A percentile compares a stretch with the other conserved stretches of the same genome.
These are phyloP conservation scores for Brachirus orientalis DNA, from an alignment of 2,113 vertebrate genomes.

Conservation along the genomic window DNA sequence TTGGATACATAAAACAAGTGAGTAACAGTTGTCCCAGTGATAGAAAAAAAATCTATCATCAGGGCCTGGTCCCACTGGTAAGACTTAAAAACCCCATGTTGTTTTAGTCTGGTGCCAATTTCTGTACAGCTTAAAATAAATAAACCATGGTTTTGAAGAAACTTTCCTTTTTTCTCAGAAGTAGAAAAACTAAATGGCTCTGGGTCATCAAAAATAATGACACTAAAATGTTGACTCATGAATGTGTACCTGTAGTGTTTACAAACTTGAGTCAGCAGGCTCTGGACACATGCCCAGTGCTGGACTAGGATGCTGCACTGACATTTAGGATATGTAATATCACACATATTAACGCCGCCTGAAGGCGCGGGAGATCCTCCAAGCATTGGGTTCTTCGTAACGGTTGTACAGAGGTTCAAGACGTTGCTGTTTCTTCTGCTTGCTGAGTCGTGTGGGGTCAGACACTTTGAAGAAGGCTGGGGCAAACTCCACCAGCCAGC, in stretches of 20 bases:
- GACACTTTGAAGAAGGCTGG: conserved; percentile 99
- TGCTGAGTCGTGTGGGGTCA: conserved; percentile 97
- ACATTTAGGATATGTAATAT: neutral
- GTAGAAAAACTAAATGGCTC: neutral
- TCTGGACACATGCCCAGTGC: neutral
- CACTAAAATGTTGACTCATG: neutral
- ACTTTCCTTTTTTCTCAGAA: conserved; percentile 8
- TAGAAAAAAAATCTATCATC: conserved; percentile 42
- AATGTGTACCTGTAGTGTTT: neutral
- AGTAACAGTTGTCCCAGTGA: neutral
- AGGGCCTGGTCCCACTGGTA: neutral
- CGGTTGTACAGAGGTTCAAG: conserved; percentile 97
- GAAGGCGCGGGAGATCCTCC: conserved; percentile 96
- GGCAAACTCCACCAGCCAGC: conserved; percentile 97
- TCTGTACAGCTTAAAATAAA: conserved; percentile 33
- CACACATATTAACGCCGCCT: conserved; percentile 81
- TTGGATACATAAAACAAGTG: conserved; percentile 1
- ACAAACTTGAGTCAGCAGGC: neutral
- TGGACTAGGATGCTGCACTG: neutral
- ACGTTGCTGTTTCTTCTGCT: conserved; percentile 97
- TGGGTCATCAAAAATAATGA: neutral
- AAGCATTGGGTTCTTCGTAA: conserved; percentile 97
- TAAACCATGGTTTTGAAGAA: neutral
- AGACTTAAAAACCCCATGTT: neutral
- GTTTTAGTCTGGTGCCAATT: neutral